phyloP scores from a whole-genome alignment of 2,113 vertebrate species.

The Uropsilus gracilis region DNA sequence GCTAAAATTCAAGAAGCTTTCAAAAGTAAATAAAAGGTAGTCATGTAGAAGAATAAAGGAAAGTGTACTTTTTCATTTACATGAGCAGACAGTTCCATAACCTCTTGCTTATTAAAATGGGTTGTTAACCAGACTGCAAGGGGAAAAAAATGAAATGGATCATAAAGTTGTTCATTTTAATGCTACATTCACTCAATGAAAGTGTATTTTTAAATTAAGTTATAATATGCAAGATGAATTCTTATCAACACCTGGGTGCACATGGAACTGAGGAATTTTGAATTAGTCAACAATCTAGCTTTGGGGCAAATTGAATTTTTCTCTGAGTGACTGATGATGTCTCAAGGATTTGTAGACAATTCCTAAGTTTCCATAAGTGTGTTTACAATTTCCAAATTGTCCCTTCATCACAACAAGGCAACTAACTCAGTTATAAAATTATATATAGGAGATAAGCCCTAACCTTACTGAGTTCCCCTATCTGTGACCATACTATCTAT shows the following conservation, averaged over 20 bases:
- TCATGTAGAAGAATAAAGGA: conserved; percentile 50
- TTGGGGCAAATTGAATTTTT: not conserved
- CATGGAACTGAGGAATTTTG: not conserved
- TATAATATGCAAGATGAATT: conserved; percentile 50
- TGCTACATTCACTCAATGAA: conserved; percentile 51
- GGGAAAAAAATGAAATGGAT: conserved; percentile 62
- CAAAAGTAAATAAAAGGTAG: conserved; percentile 72
- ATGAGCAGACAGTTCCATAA: conserved; percentile 48
- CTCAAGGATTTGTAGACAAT: not conserved
- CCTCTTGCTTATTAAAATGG: conserved; percentile 61
- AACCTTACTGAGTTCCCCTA: not conserved
- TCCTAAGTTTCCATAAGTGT: not conserved
- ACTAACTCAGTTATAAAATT: not conserved
- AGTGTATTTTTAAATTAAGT: conserved; percentile 72
- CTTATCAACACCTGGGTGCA: conserved; percentile 33
- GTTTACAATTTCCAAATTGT: not conserved
- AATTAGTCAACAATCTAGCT: conserved; percentile 8
- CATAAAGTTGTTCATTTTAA: conserved; percentile 66
- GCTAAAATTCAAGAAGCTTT: conserved; percentile 51
- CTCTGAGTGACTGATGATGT: not conserved
- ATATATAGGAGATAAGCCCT: not conserved
- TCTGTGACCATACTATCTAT: not conserved
- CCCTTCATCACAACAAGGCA: not conserved
- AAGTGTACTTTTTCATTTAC: conserved; percentile 42
- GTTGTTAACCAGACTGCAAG: conserved; percentile 65